A percentile compares a stretch with the other conserved stretches of the same genome.
phyloP scores from a whole-genome alignment of 2,888 invertebrate species.

The Tachina fera region DNA sequence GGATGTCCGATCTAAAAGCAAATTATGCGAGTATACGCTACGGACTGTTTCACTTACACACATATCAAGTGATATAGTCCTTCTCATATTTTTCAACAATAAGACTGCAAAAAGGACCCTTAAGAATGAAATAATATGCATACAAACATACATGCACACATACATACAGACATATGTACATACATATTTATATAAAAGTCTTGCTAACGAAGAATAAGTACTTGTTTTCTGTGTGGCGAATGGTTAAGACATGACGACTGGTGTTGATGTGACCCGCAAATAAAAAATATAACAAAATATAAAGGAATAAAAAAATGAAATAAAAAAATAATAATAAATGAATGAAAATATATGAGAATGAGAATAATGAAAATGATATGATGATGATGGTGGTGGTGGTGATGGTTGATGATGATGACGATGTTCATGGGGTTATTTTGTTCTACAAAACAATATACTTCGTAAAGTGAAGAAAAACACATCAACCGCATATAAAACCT shows the following conservation, averaged over 20 bases:
- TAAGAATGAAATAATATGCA: background rate
- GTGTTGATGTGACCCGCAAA: conserved; percentile 63
- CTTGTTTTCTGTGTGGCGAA: conserved; percentile 41
- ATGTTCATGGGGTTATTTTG: conserved; percentile 33
- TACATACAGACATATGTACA: background rate
- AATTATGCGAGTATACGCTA: background rate
- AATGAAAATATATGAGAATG: conserved; percentile 37
- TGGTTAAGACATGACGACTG: conserved; percentile 64
- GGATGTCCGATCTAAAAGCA: too few relatives aligned
- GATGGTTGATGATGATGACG: background rate
- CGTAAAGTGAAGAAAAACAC: conserved; percentile 9
- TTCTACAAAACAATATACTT: conserved; percentile 17
- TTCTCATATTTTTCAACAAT: conserved; percentile 24
- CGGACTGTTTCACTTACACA: background rate
- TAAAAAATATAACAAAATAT: conserved; percentile 18
- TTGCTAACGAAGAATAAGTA: conserved; percentile 34
- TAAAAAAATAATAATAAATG: background rate
- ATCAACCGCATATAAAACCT: conserved; percentile 6
- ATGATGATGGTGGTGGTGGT: background rate
- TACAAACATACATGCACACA: background rate
- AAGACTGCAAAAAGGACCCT: conserved; percentile 28
- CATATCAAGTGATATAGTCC: background rate
- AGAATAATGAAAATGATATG: conserved; percentile 33
- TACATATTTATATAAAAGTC: conserved; percentile 3
- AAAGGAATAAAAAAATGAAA: background rate